Conservation (phyloP, 1,140 invertebrate genomes). For the Danaus melanippus region DNA sequence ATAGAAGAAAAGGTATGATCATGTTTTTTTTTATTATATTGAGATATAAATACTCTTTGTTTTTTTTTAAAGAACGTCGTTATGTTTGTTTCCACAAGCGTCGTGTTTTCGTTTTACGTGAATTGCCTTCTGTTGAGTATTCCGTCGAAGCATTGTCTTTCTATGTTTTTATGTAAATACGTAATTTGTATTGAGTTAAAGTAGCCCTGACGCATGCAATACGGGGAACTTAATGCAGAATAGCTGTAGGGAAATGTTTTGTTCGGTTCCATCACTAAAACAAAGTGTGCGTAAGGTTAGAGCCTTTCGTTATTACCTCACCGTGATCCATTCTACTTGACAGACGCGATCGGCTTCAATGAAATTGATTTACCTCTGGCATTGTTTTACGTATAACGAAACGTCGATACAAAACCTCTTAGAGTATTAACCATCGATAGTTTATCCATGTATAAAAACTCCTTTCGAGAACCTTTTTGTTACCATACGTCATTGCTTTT, state of each 20-base stretch:
- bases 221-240: conserved; percentile 17
- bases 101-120: too few species aligned
- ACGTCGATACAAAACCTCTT: not conserved
- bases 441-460: conserved; percentile 1
- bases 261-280: conserved; percentile 9
- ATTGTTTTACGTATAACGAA: conserved; percentile 2
- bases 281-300: conserved; percentile 21
- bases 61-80: too few species aligned
- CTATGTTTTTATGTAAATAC: too few species aligned
- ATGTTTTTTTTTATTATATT: too few species aligned
- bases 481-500: too few species aligned
- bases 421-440: conserved; percentile 2
- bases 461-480: not conserved
- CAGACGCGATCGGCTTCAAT: conserved; percentile 17
- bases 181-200: too few species aligned
- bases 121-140: too few species aligned
- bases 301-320: conserved; percentile 22
- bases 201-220: conserved; percentile 11
- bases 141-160: too few species aligned
- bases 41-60: too few species aligned
- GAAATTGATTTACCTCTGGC: conserved; percentile 20
- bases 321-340: conserved; percentile 19
- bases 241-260: conserved; percentile 13
- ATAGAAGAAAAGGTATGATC: too few species aligned
- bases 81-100: too few species aligned